A percentile compares a stretch with the other conserved stretches of the same genome.
Evolutionary conservation across 2,113 vertebrate species (phyloP).

Genomic region (Tenrec ecaudatus): DNA sequence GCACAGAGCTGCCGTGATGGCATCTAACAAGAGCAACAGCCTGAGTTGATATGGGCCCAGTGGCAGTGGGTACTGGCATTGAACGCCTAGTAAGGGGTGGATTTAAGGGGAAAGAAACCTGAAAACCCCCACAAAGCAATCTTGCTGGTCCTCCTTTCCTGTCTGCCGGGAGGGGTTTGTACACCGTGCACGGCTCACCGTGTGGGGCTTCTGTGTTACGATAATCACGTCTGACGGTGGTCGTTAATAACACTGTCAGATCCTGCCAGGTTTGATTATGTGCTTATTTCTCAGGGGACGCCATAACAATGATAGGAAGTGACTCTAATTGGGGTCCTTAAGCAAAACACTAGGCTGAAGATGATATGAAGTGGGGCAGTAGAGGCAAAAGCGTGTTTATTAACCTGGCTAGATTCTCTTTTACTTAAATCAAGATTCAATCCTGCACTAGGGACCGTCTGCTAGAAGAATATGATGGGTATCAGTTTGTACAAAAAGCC

Average conservation of each 20-base stretch:
- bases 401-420: background rate
- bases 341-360: background rate
- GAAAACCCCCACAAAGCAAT: background rate
- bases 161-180: background rate
- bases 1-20: too few species aligned
- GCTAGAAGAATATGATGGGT: background rate
- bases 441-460: background rate
- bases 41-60: too few species aligned
- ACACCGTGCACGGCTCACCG: background rate
- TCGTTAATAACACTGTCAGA: constrained; percentile 21
- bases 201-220: background rate
- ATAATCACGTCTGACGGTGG: background rate
- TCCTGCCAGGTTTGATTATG: constrained; percentile 44
- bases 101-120: too few species aligned
- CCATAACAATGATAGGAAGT: constrained; percentile 27
- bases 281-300: background rate
- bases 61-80: too few species aligned
- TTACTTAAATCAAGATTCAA: constrained; percentile 1
- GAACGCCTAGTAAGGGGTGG: too few species aligned
- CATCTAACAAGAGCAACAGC: too few species aligned
- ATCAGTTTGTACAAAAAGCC: background rate
- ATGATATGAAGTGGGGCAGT: constrained; percentile 9
- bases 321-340: constrained; percentile 50
- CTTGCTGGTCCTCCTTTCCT: background rate
- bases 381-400: background rate